A percentile compares a stretch with the other conserved stretches of the same genome.
phyloP scores from a whole-genome alignment of 2,113 vertebrate genomes.

The Triplophysa siluroides region DNA sequence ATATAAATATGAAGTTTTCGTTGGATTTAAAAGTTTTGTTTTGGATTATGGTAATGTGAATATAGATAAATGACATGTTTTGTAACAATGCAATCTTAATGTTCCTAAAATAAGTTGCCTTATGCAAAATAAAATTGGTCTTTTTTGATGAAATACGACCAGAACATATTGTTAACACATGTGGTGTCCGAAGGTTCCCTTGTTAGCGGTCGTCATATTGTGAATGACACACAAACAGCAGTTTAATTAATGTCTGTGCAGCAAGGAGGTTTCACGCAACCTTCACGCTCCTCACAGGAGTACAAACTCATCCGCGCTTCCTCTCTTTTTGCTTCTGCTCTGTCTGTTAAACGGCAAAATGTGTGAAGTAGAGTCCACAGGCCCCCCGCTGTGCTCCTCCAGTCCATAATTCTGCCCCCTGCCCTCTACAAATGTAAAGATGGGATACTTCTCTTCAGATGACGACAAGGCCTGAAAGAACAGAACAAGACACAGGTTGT shows the following conservation, averaged over 20 bases:
- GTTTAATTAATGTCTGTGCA: neutral
- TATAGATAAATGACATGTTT: too few relatives aligned
- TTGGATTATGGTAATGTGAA: neutral
- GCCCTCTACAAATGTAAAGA: constrained; percentile 87
- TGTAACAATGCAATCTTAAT: too few relatives aligned
- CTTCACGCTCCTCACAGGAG: constrained; percentile 74
- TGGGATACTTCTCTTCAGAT: constrained; percentile 83
- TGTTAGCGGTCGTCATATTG: neutral
- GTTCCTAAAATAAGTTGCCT: too few relatives aligned
- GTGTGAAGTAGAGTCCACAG: constrained; percentile 61
- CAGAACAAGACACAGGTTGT: neutral
- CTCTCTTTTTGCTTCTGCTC: constrained; percentile 67
- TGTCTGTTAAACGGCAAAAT: constrained; percentile 66
- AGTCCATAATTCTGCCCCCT: constrained; percentile 81
- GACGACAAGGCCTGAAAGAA: constrained; percentile 79
- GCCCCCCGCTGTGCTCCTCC: constrained; percentile 71
- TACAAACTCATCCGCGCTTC: constrained; percentile 85
- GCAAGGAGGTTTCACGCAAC: neutral
- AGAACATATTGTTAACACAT: neutral
- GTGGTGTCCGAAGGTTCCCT: neutral
- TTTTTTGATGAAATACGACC: too few relatives aligned
- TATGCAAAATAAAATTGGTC: too few relatives aligned
- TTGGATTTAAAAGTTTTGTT: neutral
- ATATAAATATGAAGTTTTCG: too few relatives aligned
- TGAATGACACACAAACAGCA: neutral